Evolutionary conservation across 2,888 invertebrate genomes (phyloP), one percentile per base, ranked within the genome.

Genomic region (Andrena hattorfiana): DNA sequence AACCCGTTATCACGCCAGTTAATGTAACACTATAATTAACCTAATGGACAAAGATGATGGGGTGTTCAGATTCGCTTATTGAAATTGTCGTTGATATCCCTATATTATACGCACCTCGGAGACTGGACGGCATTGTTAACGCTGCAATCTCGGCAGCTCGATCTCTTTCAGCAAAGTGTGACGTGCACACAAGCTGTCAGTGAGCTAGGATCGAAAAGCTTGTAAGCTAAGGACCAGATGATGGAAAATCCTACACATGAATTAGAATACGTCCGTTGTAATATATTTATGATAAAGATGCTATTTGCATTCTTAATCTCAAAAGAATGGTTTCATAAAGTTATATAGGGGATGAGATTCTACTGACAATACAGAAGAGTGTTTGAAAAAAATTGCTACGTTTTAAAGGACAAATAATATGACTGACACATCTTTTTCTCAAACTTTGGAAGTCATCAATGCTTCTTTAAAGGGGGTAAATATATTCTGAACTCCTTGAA

Each of bases 1-100:
- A 62, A 67, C 54, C 54, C 23, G 23, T 54, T 32, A n/a, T 59
- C 30, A 48, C 28, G 42, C 13, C 30, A 20, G 26, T 62, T 72
- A 68, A 32, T 64, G n/a, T 48, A 68, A 64, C 32, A n/a, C 48
- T 42, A 3, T 63, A 64, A 85, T 80, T 83, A 75, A 75, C 32
- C 42, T 59, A 72, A 69, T 56, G 51, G 42, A 59, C 80, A 56
- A 54, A 66, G 49, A 68, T 60, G 66, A 75, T 13, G 62, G 30
- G 63, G 35, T 62, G 80, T 64, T 56, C 51, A 59, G 23, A 68
- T 59, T 32, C 30, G 51, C 62, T 60, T 66, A 51, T 28, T 71
- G 67, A 51, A 81, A 81, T 83, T 70, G 67, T 71, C 51, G 16
- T 16, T 3, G 32, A 28, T 64, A 71, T 66, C 28, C 28, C 30